A percentile compares a stretch with the other conserved stretches of the same genome.
Evolutionary conservation across 2,113 vertebrate genomes (phyloP).

Genomic region (Papio anubis): DNA sequence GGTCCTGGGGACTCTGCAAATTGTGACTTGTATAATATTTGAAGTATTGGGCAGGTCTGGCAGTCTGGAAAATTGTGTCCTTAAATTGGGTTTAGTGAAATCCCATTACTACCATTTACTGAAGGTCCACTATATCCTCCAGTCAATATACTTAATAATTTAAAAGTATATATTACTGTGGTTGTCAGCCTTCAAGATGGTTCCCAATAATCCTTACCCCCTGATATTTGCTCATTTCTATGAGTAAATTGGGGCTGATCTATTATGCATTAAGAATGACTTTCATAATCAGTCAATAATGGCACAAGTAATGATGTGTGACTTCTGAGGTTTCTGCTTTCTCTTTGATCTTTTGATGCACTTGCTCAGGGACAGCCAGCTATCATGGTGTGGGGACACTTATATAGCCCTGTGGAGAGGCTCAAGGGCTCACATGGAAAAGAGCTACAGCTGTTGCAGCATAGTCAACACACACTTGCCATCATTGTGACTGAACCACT

Average conservation of each 20-base stretch:
- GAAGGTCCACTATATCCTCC: not conserved
- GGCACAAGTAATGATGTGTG: not conserved
- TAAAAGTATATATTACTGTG: not conserved
- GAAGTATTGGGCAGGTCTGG: not conserved
- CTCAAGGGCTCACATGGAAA: not conserved
- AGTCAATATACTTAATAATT: not conserved
- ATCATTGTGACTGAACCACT: not conserved
- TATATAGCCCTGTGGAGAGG: not conserved
- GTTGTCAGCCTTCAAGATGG: not conserved
- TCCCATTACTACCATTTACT: not conserved
- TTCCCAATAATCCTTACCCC: not conserved
- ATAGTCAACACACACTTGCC: not conserved
- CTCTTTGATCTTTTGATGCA: not conserved
- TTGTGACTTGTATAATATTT: not conserved
- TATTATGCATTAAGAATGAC: not conserved
- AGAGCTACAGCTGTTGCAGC: fast-evolving
- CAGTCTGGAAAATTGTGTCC: not conserved
- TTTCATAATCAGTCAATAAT: not conserved
- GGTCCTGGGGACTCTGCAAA: fast-evolving
- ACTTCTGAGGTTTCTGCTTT: not conserved
- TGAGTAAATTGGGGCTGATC: not conserved
- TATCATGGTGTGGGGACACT: not conserved
- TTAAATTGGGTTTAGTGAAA: not conserved
- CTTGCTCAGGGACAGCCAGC: not conserved
- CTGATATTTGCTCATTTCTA: not conserved